These are phyloP conservation scores for Drosophila mercatorum DNA, from an alignment of 2,888 invertebrate species.

Conservation along the genomic window DNA sequence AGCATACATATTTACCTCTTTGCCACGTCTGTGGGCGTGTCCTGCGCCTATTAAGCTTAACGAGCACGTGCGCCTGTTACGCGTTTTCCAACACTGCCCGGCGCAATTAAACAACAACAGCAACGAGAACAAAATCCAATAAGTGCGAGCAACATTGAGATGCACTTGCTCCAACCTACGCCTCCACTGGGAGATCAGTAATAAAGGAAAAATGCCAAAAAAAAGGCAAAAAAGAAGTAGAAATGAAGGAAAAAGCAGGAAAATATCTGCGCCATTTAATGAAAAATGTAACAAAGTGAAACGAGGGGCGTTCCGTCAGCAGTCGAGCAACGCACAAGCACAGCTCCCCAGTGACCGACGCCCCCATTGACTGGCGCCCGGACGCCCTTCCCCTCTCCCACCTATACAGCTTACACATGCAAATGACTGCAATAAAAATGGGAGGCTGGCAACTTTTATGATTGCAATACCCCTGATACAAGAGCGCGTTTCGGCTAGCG, in stretches of 20 bases:
- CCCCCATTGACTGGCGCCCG: conserved; percentile 32
- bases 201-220: conserved; percentile 28
- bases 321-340: conserved; percentile 15
- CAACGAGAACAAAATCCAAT: conserved; percentile 56
- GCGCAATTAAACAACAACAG: conserved; percentile 61
- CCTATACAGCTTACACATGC: conserved; percentile 57
- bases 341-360: conserved; percentile 61
- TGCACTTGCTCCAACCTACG: conserved; percentile 17
- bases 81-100: conserved; percentile 40
- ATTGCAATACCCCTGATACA: conserved; percentile 50
- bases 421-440: conserved; percentile 76
- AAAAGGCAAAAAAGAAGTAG: background rate
- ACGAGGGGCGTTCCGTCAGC: conserved; percentile 37
- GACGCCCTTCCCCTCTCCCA: background rate
- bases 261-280: conserved; percentile 58
- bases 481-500: background rate
- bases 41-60: conserved; percentile 51
- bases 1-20: conserved; percentile 51
- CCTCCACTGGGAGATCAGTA: conserved; percentile 38
- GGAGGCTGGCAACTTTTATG: conserved; percentile 70
- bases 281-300: conserved; percentile 61
- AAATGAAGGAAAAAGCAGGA: conserved; percentile 9
- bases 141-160: conserved; percentile 39
- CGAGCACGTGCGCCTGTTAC: conserved; percentile 39
- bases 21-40: conserved; percentile 44